These are phyloP conservation scores for Diploscapter pachys DNA, from an alignment of 1,140 invertebrate species.

Conservation along the genomic window DNA sequence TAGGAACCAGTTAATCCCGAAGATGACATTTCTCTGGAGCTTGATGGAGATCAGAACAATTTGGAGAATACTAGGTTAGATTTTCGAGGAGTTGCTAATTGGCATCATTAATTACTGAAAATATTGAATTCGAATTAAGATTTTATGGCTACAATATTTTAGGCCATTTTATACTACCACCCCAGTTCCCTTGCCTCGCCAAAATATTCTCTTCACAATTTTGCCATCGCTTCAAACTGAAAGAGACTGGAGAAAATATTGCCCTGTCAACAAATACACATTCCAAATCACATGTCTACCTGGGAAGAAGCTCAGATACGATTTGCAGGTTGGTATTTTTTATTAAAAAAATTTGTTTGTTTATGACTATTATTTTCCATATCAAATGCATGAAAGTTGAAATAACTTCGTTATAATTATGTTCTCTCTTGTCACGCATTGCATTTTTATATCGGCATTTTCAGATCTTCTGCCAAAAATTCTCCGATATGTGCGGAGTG, in stretches of 20 bases:
- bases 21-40: constrained; percentile 10
- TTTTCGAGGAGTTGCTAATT: neutral
- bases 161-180: constrained; percentile 22
- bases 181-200: constrained; percentile 36
- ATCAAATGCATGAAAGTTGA: too few species aligned
- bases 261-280: constrained; percentile 46
- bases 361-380: neutral
- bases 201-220: constrained; percentile 43
- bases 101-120: neutral
- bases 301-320: constrained; percentile 44
- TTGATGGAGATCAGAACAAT: constrained; percentile 8
- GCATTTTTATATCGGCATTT: too few species aligned
- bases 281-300: constrained; percentile 44
- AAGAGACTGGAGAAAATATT: constrained; percentile 40
- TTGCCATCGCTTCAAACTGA: constrained; percentile 44
- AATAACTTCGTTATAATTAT: too few species aligned
- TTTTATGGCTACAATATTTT: constrained; percentile 1
- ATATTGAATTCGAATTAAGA: constrained; percentile 12
- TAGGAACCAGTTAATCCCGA: constrained; percentile 26
- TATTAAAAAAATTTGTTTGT: neutral
- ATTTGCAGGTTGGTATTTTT: constrained; percentile 38
- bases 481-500: constrained; percentile 41
- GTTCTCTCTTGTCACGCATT: too few species aligned
- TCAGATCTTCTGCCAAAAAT: constrained; percentile 45
- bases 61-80: neutral